Percentiles rank a stretch among this genome's conserved stretches.
phyloP scores from a whole-genome alignment of 2,113 vertebrate genomes.

The Sphyrna mokarran region DNA sequence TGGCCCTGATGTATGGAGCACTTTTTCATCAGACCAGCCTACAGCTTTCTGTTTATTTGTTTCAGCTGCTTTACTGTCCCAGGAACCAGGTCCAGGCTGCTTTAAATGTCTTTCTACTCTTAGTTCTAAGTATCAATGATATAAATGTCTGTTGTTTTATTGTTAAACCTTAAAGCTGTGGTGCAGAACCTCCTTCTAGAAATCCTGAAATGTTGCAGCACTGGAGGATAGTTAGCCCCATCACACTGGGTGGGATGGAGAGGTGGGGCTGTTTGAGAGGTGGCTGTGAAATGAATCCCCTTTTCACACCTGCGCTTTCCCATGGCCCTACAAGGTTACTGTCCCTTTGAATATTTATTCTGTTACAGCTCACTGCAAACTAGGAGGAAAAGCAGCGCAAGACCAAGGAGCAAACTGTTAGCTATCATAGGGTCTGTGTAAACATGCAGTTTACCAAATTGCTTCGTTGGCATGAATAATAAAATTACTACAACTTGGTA shows the following conservation, averaged over 20 bases:
- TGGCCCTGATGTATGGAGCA: background rate
- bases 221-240: no score
- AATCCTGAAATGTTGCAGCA: no score
- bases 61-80: background rate
- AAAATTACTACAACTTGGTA: background rate
- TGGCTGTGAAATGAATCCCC: no score
- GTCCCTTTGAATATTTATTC: no score
- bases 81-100: background rate
- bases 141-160: background rate
- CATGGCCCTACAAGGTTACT: no score
- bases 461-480: background rate
- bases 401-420: background rate
- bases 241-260: no score
- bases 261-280: no score
- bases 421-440: background rate
- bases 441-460: background rate
- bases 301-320: no score
- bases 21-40: background rate
- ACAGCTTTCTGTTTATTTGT: background rate
- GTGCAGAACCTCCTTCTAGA: background rate
- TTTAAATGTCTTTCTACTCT: background rate
- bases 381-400: no score
- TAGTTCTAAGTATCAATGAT: background rate
- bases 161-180: background rate
- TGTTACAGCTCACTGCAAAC: no score